Conservation (phyloP, 2,797 vertebrate genomes). For the Rhinichthys osculus region DNA sequence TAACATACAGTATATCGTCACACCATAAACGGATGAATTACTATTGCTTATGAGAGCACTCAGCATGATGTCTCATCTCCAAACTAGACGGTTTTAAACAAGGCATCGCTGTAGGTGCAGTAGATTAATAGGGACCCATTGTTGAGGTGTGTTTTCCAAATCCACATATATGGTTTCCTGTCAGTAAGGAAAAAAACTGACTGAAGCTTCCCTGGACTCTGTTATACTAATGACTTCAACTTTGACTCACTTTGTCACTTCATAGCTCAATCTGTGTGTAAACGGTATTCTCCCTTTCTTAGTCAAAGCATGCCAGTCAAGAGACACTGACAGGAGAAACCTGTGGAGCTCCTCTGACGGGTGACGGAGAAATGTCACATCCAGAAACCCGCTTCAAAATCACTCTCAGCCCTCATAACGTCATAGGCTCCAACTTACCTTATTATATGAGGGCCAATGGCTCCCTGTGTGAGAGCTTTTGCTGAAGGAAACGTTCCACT, state of each 20-base stretch:
- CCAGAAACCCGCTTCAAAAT: background rate
- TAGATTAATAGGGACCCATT: background rate
- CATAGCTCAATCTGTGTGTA: background rate
- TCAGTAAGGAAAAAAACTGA: conserved; percentile 13
- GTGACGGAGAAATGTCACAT: background rate
- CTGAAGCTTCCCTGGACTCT: background rate
- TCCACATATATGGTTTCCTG: conserved; percentile 25
- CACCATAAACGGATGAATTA: background rate
- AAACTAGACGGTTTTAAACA: background rate
- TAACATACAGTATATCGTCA: too few relatives aligned
- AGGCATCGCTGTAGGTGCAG: background rate
- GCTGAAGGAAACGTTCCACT: background rate
- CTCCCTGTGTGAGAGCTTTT: conserved; percentile 1
- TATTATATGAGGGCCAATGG: background rate
- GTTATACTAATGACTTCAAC: conserved; percentile 24
- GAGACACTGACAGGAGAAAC: background rate
- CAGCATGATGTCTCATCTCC: background rate
- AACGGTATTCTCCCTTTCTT: background rate
- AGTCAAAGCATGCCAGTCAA: conserved; percentile 8
- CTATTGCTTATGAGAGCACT: background rate
- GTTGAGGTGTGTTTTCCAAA: conserved; percentile 15
- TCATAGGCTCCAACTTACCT: background rate
- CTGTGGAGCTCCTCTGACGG: background rate
- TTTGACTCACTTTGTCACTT: conserved; percentile 35
- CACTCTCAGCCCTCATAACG: background rate